These are phyloP conservation scores for Orchestia grillus DNA, from an alignment of 1,140 invertebrate genomes.

Conservation along the genomic window DNA sequence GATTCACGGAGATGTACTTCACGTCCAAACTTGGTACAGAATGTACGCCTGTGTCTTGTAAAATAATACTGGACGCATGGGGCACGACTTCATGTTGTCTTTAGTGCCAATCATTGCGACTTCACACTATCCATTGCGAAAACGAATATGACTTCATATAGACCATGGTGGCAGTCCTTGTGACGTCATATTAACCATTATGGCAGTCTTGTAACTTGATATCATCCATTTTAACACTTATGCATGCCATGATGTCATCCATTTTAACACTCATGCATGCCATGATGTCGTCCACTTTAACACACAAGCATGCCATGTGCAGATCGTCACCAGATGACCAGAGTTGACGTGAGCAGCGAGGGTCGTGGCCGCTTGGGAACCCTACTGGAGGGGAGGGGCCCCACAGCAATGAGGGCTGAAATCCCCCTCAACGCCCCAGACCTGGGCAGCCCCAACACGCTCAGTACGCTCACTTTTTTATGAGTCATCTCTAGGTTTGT, in stretches of 20 bases:
- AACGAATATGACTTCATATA: no score
- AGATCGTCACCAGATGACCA: slow-evolving; percentile 13
- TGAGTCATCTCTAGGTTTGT: no score
- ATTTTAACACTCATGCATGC: background rate
- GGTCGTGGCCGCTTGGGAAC: background rate
- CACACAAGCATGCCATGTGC: background rate
- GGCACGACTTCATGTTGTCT: no score
- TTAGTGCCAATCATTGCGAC: no score
- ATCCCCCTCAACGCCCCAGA: background rate
- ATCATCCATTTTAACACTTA: background rate
- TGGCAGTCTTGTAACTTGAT: no score
- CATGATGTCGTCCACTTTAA: background rate
- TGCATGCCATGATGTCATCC: background rate
- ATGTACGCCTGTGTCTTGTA: no score
- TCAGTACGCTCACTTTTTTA: background rate
- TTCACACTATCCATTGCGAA: no score
- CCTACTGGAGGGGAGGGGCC: background rate
- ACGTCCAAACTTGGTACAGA: no score
- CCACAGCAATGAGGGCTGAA: background rate
- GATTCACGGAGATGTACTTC: no score
- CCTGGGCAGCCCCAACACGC: background rate
- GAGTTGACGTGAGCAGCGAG: background rate
- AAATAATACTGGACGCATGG: no score
- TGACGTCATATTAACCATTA: no score
- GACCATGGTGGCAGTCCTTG: no score